Evolutionary conservation across 2,888 invertebrate genomes (phyloP).

Genomic region (Dicycla oo): DNA sequence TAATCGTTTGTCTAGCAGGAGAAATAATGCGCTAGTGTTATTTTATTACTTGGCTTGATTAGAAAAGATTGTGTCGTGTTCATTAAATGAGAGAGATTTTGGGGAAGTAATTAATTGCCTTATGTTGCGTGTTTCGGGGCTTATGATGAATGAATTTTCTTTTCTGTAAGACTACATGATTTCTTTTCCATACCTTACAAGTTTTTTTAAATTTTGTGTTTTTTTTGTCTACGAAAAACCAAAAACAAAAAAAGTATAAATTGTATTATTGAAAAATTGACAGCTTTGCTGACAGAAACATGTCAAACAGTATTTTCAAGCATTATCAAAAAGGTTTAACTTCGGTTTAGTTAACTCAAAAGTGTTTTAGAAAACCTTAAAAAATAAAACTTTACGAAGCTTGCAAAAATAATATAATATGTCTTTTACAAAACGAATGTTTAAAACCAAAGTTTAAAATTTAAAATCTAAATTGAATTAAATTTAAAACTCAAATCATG

Average conservation of each 20-base stretch:
- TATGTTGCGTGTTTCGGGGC: background rate
- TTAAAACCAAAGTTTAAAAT: background rate
- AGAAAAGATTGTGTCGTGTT: background rate
- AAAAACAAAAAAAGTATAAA: too few species aligned
- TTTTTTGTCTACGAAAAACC: too few species aligned
- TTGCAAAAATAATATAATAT: background rate
- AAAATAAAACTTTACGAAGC: background rate
- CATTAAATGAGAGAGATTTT: constrained; percentile 13
- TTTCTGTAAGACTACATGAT: too few species aligned
- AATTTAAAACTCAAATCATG: constrained; percentile 35
- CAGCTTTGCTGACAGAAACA: too few species aligned
- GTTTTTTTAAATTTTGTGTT: too few species aligned
- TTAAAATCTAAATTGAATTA: constrained; percentile 6
- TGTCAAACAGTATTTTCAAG: background rate
- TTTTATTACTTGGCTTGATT: constrained; percentile 19
- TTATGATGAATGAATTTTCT: background rate
- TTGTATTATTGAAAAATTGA: too few species aligned
- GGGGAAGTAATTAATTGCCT: constrained; percentile 6
- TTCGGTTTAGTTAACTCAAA: background rate
- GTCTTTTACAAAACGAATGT: background rate
- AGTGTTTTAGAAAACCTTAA: background rate
- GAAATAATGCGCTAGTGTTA: background rate
- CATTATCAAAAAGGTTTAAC: background rate
- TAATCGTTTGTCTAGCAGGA: background rate
- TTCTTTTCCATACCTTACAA: background rate